Percentiles rank a stretch among this genome's conserved stretches.
Conservation (phyloP, 2,888 invertebrate genomes). For the Apodemia hepburni region DNA sequence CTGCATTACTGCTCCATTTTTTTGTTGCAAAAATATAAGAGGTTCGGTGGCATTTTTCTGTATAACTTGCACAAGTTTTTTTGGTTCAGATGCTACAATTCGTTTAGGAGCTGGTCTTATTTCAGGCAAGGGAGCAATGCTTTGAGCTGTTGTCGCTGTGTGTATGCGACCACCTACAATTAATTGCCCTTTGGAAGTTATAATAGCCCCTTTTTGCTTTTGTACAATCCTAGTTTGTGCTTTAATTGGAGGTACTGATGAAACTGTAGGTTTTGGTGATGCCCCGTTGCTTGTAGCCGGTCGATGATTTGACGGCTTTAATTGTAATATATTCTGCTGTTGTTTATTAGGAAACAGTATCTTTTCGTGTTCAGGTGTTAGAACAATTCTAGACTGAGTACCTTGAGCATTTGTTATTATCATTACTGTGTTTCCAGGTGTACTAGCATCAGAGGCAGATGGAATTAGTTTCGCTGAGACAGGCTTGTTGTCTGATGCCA, state of each 20-base stretch:
- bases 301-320: slow-evolving; percentile 61
- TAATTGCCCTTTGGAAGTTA: slow-evolving; percentile 79
- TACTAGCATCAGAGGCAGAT: slow-evolving; percentile 48
- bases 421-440: slow-evolving; percentile 80
- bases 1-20: slow-evolving; percentile 72
- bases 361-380: slow-evolving; percentile 82
- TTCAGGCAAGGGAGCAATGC: slow-evolving; percentile 71
- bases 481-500: slow-evolving; percentile 49
- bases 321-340: slow-evolving; percentile 55
- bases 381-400: slow-evolving; percentile 78
- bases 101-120: slow-evolving; percentile 57
- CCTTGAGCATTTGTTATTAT: slow-evolving; percentile 83
- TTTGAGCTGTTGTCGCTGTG: slow-evolving; percentile 62
- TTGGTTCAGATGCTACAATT: slow-evolving; percentile 55
- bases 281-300: slow-evolving; percentile 45
- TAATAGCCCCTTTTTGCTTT: slow-evolving; percentile 73
- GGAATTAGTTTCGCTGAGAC: slow-evolving; percentile 64
- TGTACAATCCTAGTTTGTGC: slow-evolving; percentile 58
- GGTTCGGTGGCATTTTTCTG: slow-evolving; percentile 62
- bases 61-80: slow-evolving; percentile 56
- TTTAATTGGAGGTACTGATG: slow-evolving; percentile 42
- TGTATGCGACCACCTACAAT: slow-evolving; percentile 60
- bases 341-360: slow-evolving; percentile 78
- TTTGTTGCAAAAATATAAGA: slow-evolving; percentile 67
- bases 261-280: slow-evolving; percentile 46